phyloP scores from a whole-genome alignment of 2,888 invertebrate species.

The Epistrophella euchroma region DNA sequence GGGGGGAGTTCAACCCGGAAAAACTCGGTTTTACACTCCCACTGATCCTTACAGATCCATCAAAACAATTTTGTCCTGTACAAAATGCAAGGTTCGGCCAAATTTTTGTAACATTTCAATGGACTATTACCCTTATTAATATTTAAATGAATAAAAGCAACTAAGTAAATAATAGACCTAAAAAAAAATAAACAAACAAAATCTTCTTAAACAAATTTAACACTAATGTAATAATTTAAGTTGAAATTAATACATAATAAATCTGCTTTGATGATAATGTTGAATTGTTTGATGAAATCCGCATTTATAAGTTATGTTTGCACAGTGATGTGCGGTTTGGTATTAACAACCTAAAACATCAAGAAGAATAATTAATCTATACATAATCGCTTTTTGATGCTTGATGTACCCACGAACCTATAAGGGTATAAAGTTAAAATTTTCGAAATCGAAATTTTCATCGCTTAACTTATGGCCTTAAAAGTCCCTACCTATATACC shows the following conservation, averaged over 20 bases:
- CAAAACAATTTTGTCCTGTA: too few species aligned
- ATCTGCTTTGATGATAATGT: conserved; percentile 3
- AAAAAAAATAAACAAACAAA: too few species aligned
- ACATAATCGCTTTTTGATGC: background rate
- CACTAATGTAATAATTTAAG: too few species aligned
- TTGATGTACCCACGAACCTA: background rate
- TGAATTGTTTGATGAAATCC: background rate
- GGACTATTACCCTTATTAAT: too few species aligned
- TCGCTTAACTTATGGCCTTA: background rate
- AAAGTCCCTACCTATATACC: background rate
- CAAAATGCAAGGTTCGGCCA: too few species aligned
- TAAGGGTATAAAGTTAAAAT: background rate
- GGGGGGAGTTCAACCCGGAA: too few species aligned
- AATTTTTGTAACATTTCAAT: too few species aligned
- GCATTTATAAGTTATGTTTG: background rate
- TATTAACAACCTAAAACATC: background rate
- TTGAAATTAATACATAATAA: background rate
- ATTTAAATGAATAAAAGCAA: too few species aligned
- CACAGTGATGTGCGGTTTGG: background rate
- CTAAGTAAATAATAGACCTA: too few species aligned
- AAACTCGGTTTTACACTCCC: too few species aligned
- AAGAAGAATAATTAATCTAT: background rate
- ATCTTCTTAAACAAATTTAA: too few species aligned
- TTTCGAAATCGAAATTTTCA: background rate
- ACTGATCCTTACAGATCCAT: too few species aligned